These are phyloP conservation scores for Diplodus puntazzo DNA, from an alignment of 2,797 vertebrate species.

Conservation along the genomic window DNA sequence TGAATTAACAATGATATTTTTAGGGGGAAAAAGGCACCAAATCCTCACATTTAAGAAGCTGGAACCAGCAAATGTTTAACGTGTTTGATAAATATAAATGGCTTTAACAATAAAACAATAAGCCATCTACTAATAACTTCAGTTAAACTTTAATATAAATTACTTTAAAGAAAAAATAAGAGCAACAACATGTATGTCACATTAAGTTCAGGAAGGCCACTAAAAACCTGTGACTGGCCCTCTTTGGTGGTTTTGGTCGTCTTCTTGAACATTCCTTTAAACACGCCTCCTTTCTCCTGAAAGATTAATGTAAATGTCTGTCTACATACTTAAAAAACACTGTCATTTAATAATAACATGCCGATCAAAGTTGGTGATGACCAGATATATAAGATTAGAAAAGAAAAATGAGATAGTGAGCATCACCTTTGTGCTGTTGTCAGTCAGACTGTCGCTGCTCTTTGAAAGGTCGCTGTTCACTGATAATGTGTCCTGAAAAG, in stretches of 20 bases:
- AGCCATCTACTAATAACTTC: neutral
- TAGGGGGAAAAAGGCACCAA: neutral
- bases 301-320: constrained; percentile 4
- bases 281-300: constrained; percentile 72
- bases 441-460: constrained; percentile 65
- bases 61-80: neutral
- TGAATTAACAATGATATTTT: too few relatives aligned
- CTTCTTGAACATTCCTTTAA: constrained; percentile 75
- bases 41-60: neutral
- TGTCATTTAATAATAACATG: neutral
- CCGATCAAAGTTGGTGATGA: neutral
- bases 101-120: neutral
- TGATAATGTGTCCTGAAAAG: constrained; percentile 59
- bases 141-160: neutral
- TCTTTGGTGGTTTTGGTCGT: constrained; percentile 60
- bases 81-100: neutral
- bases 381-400: neutral
- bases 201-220: neutral
- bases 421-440: constrained; percentile 60
- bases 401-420: neutral
- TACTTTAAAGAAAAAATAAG: too few relatives aligned
- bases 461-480: constrained; percentile 59
- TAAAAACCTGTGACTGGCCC: constrained; percentile 55
- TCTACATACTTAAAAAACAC: neutral
- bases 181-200: neutral